These are phyloP conservation scores for Cyclophora punctaria DNA, from an alignment of 2,888 invertebrate genomes.

Conservation along the genomic window DNA sequence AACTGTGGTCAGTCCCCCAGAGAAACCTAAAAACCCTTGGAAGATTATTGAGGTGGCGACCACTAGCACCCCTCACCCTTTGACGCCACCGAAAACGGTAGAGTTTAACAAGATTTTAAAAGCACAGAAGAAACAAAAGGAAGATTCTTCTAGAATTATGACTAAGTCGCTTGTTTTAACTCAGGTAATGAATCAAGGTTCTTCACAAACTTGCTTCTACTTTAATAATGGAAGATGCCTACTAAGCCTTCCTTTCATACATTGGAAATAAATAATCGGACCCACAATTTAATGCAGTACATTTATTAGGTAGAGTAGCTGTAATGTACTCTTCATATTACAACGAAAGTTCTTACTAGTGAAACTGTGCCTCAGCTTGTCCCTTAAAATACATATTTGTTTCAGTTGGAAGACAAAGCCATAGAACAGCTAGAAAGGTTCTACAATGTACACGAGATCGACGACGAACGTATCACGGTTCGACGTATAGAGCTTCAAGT, in stretches of 20 bases:
- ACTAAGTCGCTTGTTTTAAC: slow-evolving; percentile 83
- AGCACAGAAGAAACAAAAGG: slow-evolving; percentile 83
- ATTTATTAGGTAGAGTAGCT: no score
- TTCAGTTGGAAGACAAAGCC: slow-evolving; percentile 89
- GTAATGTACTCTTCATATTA: no score
- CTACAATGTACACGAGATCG: slow-evolving; percentile 81
- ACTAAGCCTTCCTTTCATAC: no score
- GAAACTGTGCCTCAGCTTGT: no score
- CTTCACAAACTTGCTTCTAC: no score
- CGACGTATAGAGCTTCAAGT: slow-evolving; percentile 76
- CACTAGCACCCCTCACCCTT: slow-evolving; percentile 28
- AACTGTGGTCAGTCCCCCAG: slow-evolving; percentile 45
- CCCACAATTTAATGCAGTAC: no score
- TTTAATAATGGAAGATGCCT: no score
- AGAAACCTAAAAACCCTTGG: slow-evolving; percentile 70
- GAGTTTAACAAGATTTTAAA: slow-evolving; percentile 77
- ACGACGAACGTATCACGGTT: slow-evolving; percentile 84
- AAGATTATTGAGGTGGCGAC: slow-evolving; percentile 48
- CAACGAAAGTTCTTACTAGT: no score
- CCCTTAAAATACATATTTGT: slow-evolving; percentile 18
- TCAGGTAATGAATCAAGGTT: slow-evolving; percentile 79
- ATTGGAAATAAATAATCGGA: no score
- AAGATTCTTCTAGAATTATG: slow-evolving; percentile 80
- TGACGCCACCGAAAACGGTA: slow-evolving; percentile 50
- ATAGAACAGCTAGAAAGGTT: slow-evolving; percentile 84